These are phyloP conservation scores for Bombus waltoni DNA, from an alignment of 1,140 invertebrate species.

Conservation along the genomic window DNA sequence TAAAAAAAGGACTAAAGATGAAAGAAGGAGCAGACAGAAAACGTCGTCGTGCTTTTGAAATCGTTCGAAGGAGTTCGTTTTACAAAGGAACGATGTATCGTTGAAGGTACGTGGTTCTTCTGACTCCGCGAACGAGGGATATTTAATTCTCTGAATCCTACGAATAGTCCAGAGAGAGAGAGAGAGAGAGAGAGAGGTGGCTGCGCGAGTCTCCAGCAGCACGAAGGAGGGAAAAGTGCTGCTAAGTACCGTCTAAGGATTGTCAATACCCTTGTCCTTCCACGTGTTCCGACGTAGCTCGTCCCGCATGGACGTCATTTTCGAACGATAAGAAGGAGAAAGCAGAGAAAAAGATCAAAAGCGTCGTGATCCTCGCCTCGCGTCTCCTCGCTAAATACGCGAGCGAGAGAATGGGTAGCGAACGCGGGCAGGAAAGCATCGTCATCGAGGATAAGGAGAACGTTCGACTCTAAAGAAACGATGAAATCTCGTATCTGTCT, in stretches of 20 bases:
- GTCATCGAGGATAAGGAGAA: conserved; percentile 38
- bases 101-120: not conserved
- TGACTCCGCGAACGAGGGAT: conserved; percentile 21
- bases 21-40: not conserved
- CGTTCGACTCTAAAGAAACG: conserved; percentile 13
- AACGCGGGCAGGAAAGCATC: conserved; percentile 15
- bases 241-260: conserved; percentile 75
- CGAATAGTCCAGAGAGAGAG: not conserved
- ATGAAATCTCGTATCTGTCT: conserved; percentile 22
- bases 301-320: conserved; percentile 67
- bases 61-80: not conserved
- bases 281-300: conserved; percentile 53
- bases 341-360: conserved; percentile 45
- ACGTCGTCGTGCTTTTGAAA: not conserved
- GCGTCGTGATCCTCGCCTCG: conserved; percentile 34
- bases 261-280: conserved; percentile 70
- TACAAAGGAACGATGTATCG: not conserved
- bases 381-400: not conserved
- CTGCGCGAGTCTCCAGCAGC: not conserved
- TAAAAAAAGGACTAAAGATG: not conserved
- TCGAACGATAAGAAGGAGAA: conserved; percentile 47
- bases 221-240: conserved; percentile 63
- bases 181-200: not conserved
- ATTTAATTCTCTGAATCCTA: conserved; percentile 22
- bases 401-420: not conserved